Evolutionary conservation across 2,797 vertebrate genomes (phyloP).

Genomic region (Cirrhinus molitorella): DNA sequence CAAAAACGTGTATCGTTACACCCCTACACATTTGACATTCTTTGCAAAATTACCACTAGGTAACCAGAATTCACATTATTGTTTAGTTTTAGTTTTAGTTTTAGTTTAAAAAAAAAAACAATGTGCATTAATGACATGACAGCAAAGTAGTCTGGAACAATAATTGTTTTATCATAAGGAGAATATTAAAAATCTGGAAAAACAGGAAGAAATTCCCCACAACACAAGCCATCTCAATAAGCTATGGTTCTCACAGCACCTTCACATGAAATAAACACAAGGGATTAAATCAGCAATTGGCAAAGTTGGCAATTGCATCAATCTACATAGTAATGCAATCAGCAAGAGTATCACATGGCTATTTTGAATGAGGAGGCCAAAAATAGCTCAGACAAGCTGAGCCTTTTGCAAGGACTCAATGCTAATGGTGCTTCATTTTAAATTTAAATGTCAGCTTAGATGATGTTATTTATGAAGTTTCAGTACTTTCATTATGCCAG

Average conservation of each 20-base stretch:
- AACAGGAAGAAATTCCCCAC: not conserved
- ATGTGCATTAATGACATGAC: not conserved
- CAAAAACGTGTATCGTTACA: too few species aligned
- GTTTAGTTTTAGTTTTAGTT: too few species aligned
- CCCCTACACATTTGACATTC: too few species aligned
- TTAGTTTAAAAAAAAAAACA: too few species aligned
- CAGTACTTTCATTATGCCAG: conserved; percentile 25
- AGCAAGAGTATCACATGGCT: conserved; percentile 49
- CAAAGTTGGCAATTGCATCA: conserved; percentile 43
- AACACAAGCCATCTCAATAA: not conserved
- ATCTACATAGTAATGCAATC: conserved; percentile 67
- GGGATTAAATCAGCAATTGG: conserved; percentile 49
- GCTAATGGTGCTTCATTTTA: conserved; percentile 60
- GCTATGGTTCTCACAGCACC: not conserved
- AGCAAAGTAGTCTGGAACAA: not conserved
- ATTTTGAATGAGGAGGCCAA: conserved; percentile 56
- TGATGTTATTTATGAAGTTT: conserved; percentile 54
- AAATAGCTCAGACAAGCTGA: conserved; percentile 47
- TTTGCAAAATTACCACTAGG: too few species aligned
- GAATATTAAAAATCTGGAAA: not conserved
- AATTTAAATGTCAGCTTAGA: conserved; percentile 54
- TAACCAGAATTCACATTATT: too few species aligned
- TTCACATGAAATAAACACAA: conserved; percentile 18
- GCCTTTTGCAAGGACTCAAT: conserved; percentile 48
- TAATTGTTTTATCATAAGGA: not conserved